phyloP scores from a whole-genome alignment of 2,113 vertebrate genomes.

The Coracopsis vasa region DNA sequence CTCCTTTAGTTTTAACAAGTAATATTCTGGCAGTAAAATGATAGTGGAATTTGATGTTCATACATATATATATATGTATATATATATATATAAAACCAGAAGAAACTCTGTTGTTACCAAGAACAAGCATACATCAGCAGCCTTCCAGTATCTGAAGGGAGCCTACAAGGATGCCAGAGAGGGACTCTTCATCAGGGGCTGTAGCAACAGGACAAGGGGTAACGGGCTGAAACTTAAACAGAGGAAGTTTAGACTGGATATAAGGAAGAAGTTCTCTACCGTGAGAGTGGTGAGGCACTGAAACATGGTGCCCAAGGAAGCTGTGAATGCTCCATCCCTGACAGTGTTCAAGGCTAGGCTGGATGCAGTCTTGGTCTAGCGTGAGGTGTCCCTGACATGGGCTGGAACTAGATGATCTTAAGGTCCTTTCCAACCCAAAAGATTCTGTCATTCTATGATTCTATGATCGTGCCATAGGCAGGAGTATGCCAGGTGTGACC shows the following conservation, averaged over 20 bases:
- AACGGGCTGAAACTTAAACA: neutral
- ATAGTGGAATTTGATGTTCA: neutral
- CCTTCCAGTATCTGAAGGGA: neutral
- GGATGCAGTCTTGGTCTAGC: neutral
- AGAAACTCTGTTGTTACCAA: neutral
- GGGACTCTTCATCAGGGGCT: neutral
- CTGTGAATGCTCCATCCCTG: neutral
- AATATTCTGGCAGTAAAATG: neutral
- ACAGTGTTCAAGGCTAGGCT: neutral
- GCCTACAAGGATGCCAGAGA: neutral
- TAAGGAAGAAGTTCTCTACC: neutral
- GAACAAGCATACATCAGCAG: accelerated
- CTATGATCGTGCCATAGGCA: neutral
- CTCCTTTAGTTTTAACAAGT: neutral
- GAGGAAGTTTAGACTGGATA: neutral
- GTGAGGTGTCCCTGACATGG: neutral
- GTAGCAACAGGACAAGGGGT: neutral
- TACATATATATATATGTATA: neutral
- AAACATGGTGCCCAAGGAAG: neutral
- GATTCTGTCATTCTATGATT: neutral
- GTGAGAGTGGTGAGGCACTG: neutral
- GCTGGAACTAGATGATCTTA: neutral
- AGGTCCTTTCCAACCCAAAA: neutral
- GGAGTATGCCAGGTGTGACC: neutral
- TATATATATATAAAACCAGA: neutral